Evolutionary conservation across 2,797 vertebrate genomes (phyloP), one percentile per base, ranked within the genome.

Genomic region (Neomorphus geoffroyi): DNA sequence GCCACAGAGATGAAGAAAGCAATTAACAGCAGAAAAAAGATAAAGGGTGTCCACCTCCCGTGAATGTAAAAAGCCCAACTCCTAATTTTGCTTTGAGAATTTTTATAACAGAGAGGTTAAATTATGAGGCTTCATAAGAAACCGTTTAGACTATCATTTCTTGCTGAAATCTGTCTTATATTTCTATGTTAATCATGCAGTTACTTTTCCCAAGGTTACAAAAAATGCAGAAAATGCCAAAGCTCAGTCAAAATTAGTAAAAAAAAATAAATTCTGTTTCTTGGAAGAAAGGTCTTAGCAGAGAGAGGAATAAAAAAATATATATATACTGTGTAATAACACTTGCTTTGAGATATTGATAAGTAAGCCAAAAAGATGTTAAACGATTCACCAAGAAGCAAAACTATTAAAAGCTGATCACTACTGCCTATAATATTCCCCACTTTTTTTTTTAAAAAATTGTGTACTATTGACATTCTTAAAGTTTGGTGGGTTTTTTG

Each of bases 171-270:
- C 67, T 80, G 57, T 60, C 62, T 78, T 82, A 10, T 46, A 39
- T 73, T 92, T 90, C 39, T 65, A 46, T 65, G 46, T 91, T 86
- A 92, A 79, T 95, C 43, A 41, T 39, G 70, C 75, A 84, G 53
- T 67, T 86, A 73, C 65, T 93, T 92, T 67, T 79, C 58, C 15
- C 28, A 86, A 80, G 79, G 88, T 91, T 67, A 91, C 30, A 5
- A 86, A 88, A 89, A 81, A 62, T 74, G 46, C 30, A 80, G 86
- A 88, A 87, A 75, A 48, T 86, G 28, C 84, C 72, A 86, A 83
- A 90, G 33, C 35, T 93, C 46, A n/a, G 41, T 5, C 0, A 43
- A 88, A 84, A 54, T 67, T 45, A 35, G 45, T 79, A 32, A 54
- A 37, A 39, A 43, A 64, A 35, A 15, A 43, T 45, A 18, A 45